phyloP scores from a whole-genome alignment of 2,888 invertebrate species.

The Leptopilina drosophilae region DNA sequence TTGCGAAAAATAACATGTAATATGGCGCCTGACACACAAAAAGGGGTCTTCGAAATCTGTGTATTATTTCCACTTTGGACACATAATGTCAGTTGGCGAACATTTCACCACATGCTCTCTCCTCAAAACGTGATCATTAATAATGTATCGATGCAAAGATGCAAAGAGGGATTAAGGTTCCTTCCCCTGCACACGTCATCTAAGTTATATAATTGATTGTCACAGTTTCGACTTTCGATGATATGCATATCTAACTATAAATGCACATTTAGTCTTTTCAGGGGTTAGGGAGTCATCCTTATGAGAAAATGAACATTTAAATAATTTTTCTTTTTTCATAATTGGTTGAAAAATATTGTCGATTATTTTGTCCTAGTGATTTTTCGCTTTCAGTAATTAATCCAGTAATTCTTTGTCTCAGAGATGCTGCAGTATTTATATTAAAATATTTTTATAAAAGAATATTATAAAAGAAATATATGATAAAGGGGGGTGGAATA shows the following conservation, averaged over 20 bases:
- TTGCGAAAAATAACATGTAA: neutral
- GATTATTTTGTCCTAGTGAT: too few species aligned
- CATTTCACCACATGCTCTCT: conserved; percentile 58
- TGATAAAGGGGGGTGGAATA: too few species aligned
- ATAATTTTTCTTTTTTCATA: too few species aligned
- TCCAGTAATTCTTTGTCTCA: too few species aligned
- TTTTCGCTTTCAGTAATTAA: too few species aligned
- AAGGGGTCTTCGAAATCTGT: conserved; percentile 50
- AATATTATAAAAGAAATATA: too few species aligned
- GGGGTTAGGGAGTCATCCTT: too few species aligned
- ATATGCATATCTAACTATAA: conserved; percentile 16
- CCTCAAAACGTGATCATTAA: conserved; percentile 70
- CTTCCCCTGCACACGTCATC: conserved; percentile 49
- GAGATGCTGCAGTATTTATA: too few species aligned
- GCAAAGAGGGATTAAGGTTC: conserved; percentile 51
- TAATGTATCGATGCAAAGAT: conserved; percentile 66
- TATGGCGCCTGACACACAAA: conserved; percentile 34
- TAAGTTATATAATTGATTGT: conserved; percentile 67
- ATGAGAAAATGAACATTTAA: too few species aligned
- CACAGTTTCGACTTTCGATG: conserved; percentile 65
- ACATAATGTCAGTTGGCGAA: conserved; percentile 61
- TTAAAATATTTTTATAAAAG: too few species aligned
- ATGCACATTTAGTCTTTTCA: too few species aligned
- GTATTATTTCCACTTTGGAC: conserved; percentile 49
- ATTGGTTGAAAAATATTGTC: too few species aligned